phyloP scores from a whole-genome alignment of 2,113 vertebrate genomes.

The Hemiscyllium ocellatum region DNA sequence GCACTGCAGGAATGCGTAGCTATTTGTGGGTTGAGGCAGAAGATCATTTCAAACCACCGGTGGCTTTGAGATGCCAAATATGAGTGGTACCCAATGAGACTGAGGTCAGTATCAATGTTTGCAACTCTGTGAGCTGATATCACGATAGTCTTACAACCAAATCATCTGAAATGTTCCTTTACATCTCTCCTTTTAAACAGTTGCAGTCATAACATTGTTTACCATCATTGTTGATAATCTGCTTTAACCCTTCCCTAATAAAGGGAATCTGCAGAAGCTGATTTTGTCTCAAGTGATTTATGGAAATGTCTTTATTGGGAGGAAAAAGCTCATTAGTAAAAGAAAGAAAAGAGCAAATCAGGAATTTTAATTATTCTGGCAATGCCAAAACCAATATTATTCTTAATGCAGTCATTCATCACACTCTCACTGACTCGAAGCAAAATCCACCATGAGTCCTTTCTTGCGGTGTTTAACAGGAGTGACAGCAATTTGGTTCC shows the following conservation, averaged over 20 bases:
- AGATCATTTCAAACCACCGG: background rate
- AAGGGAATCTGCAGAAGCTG: background rate
- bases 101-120: background rate
- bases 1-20: background rate
- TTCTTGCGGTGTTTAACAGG: background rate
- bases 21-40: background rate
- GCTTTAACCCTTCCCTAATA: background rate
- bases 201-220: background rate
- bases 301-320: background rate
- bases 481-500: background rate
- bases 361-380: constrained; percentile 19
- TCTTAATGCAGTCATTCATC: background rate
- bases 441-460: background rate
- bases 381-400: constrained; percentile 25
- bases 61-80: background rate
- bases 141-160: background rate
- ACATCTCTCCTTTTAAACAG: background rate
- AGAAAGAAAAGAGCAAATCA: background rate
- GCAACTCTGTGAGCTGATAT: background rate
- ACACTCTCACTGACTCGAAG: background rate
- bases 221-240: background rate
- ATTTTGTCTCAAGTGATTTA: background rate
- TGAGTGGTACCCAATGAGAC: background rate
- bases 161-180: background rate
- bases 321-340: background rate